A percentile compares a stretch with the other conserved stretches of the same genome.
These are phyloP conservation scores for Ceyx erithaca DNA, from an alignment of 2,797 vertebrate genomes.

Conservation along the genomic window DNA sequence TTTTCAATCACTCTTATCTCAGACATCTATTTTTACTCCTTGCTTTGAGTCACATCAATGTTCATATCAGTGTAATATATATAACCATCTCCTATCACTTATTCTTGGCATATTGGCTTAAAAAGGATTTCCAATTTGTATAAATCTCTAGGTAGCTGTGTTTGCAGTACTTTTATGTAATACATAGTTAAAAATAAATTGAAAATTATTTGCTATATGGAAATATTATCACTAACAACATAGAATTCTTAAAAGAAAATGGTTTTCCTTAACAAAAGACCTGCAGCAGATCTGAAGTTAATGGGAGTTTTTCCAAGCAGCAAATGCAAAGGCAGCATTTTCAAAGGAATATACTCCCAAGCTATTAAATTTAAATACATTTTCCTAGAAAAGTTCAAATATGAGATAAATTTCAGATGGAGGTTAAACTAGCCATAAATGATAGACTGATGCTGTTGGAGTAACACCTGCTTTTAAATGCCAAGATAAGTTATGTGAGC, in stretches of 20 bases:
- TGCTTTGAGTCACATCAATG: constrained; percentile 39
- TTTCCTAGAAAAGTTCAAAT: constrained; percentile 8
- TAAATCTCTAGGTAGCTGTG: neutral
- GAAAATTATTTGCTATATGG: neutral
- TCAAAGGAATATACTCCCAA: neutral
- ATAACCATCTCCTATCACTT: neutral
- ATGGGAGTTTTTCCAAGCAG: neutral
- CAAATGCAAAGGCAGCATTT: neutral
- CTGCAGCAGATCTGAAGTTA: neutral
- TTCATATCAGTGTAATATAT: constrained; percentile 21
- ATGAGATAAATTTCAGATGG: neutral
- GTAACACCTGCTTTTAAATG: neutral
- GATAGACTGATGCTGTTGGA: neutral
- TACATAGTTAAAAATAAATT: neutral
- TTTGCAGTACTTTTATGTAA: neutral
- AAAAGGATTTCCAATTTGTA: constrained; percentile 4
- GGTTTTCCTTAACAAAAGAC: neutral
- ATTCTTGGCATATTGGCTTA: neutral
- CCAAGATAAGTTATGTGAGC: constrained; percentile 1
- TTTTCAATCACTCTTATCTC: constrained; percentile 45
- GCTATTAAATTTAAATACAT: neutral
- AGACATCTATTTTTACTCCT: constrained; percentile 34
- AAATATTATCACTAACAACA: neutral
- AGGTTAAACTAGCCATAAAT: neutral
- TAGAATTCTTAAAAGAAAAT: neutral